Base-by-base conservation (phyloP, 2,113 vertebrate species). In the Atherinomorus stipes region DNA sequence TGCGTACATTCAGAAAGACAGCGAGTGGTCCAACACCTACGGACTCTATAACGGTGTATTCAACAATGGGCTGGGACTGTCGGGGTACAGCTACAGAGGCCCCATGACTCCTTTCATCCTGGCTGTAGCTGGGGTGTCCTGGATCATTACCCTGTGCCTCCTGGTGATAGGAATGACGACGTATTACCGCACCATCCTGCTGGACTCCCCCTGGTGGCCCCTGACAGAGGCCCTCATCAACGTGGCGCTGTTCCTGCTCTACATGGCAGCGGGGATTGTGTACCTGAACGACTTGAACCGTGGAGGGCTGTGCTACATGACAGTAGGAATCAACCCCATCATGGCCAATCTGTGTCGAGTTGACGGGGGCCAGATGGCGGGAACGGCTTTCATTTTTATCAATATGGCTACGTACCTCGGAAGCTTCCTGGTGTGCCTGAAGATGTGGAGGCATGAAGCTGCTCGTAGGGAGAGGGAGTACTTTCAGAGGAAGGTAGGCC, bases 161-260 rank as follows among this genome's bases (percentile, higher is more conserved):
- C 57, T 93, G 52, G 91, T 89, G 28, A 76, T 93, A 45, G 94
- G 95, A 7, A 59, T 94, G 58, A 94, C 95, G 0, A 90, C 93
- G 91, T 94, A 94, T 84, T 95, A 95, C 60, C 85, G 90, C 59
- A 90, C 92, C 23, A 93, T 95, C 64, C 94, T 95, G 34, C 91
- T 95, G 0, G 80, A 93, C 63, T 85, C 95, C 2, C 61, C 88
- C 71, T 96, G 95, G 95, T 95, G 95, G 95, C 95, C 94, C 0
- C 85, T 95, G 37, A 91, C 94, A 0, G 95, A 96, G 76, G 92
- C 91, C 3, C 76, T 87, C 44, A 89, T 94, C 64, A 95, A 95
- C 18, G 11, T 93, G 23, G 77, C 83, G 0, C 31, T 95, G 77
- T 95, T 92, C 49, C 74, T 95, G n/a, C 73, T 95, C 31, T 95